Evolutionary conservation across 2,797 vertebrate genomes (phyloP).

Genomic region (Triplophysa yarkandensis): DNA sequence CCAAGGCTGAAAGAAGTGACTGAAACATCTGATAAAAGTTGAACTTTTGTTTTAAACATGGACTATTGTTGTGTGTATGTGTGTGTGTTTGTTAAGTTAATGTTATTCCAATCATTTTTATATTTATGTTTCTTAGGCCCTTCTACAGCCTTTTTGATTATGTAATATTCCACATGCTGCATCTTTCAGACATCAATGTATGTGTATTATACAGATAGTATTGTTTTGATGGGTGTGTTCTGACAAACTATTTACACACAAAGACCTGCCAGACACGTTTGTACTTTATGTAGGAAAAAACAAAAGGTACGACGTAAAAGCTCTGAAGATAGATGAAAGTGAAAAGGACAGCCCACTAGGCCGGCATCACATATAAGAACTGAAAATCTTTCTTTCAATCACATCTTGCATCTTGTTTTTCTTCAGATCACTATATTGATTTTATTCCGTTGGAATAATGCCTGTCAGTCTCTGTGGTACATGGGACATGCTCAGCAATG

Average conservation of each 20-base stretch:
- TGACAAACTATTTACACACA: neutral
- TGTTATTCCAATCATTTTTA: neutral
- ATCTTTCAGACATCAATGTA: no score
- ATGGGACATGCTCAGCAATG: slow-evolving; percentile 84
- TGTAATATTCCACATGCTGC: no score
- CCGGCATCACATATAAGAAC: slow-evolving; percentile 4
- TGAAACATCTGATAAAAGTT: neutral
- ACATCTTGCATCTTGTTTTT: neutral
- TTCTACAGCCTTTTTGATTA: neutral
- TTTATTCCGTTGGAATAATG: slow-evolving; percentile 66
- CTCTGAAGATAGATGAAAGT: neutral
- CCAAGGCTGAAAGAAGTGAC: neutral
- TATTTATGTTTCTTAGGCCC: neutral
- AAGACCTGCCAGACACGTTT: slow-evolving; percentile 20
- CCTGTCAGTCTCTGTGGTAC: slow-evolving; percentile 81
- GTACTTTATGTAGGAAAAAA: neutral
- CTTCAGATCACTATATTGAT: neutral
- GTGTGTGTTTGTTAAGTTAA: no score
- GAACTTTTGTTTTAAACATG: neutral
- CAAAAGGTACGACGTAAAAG: neutral
- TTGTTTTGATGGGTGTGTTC: neutral
- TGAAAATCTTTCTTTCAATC: neutral
- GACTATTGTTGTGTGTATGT: no score
- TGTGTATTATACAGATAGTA: neutral
- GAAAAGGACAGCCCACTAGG: neutral